Conservation (phyloP, 1,140 invertebrate genomes). For the Drosophila bocqueti region DNA sequence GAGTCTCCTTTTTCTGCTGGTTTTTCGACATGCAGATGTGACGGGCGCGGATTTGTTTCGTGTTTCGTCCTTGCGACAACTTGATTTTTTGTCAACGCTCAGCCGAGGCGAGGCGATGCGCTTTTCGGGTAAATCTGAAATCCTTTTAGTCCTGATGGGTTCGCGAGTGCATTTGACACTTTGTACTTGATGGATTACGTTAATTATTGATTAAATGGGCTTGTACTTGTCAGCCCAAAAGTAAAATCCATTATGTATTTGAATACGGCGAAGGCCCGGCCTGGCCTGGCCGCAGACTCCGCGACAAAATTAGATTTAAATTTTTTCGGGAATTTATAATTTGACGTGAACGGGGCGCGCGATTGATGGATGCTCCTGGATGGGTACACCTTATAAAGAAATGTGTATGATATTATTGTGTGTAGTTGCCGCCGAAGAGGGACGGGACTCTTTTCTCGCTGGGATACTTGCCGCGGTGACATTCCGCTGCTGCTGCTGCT, state of each 20-base stretch:
- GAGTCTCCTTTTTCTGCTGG: slow-evolving; percentile 42
- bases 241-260: slow-evolving; percentile 77
- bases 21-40: slow-evolving; percentile 82
- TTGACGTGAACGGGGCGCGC: slow-evolving; percentile 65
- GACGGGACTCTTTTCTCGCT: slow-evolving; percentile 20
- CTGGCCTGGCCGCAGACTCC: slow-evolving; percentile 8
- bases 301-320: slow-evolving; percentile 75
- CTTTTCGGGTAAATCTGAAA: slow-evolving; percentile 57
- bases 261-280: slow-evolving; percentile 45
- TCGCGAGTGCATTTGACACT: slow-evolving; percentile 82
- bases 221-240: slow-evolving; percentile 76
- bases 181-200: slow-evolving; percentile 82
- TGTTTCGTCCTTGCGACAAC: slow-evolving; percentile 68
- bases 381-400: slow-evolving; percentile 12
- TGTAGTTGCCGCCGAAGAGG: slow-evolving; percentile 32
- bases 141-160: slow-evolving; percentile 69
- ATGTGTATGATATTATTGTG: background rate
- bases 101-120: slow-evolving; percentile 30
- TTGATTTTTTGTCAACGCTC: slow-evolving; percentile 68
- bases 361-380: slow-evolving; percentile 67
- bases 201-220: slow-evolving; percentile 84
- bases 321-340: slow-evolving; percentile 72
- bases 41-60: slow-evolving; percentile 80
- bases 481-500: slow-evolving; percentile 28
- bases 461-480: slow-evolving; percentile 42